Evolutionary conservation across 2,113 vertebrate genomes (phyloP).

Genomic region (Cyphomyrus plagiostoma): DNA sequence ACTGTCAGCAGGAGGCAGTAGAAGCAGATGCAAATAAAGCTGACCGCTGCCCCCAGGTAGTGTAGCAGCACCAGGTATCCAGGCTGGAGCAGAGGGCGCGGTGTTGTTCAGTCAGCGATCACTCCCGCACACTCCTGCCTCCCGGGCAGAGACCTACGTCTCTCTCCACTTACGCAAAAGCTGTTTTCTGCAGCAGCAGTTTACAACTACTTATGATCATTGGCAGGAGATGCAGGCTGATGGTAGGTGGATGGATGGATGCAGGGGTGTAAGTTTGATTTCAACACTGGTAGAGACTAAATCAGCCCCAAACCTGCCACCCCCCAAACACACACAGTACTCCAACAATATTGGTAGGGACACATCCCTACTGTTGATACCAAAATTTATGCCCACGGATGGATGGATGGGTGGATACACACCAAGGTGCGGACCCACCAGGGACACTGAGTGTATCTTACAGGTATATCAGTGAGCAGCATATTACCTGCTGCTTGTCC

Average conservation of each 20-base stretch:
- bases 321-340: not conserved
- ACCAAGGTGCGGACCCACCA: not conserved
- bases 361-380: not conserved
- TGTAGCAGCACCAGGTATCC: constrained; percentile 47
- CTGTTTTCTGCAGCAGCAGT: not conserved
- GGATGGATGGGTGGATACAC: not conserved
- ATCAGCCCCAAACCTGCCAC: not conserved
- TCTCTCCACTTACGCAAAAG: not conserved
- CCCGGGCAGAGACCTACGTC: not conserved
- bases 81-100: constrained; percentile 37
- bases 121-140: not conserved
- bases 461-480: not conserved
- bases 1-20: constrained; percentile 53
- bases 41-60: constrained; percentile 60
- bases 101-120: not conserved
- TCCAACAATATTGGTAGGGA: not conserved
- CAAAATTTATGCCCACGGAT: not conserved
- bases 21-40: constrained; percentile 59
- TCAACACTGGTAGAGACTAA: not conserved
- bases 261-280: not conserved
- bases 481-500: not conserved
- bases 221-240: too few species aligned
- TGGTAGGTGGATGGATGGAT: not conserved
- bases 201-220: not conserved
- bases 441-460: not conserved